A percentile compares a stretch with the other conserved stretches of the same genome.
phyloP scores from a whole-genome alignment of 1,140 invertebrate genomes.

The Psilanteris sp. region DNA sequence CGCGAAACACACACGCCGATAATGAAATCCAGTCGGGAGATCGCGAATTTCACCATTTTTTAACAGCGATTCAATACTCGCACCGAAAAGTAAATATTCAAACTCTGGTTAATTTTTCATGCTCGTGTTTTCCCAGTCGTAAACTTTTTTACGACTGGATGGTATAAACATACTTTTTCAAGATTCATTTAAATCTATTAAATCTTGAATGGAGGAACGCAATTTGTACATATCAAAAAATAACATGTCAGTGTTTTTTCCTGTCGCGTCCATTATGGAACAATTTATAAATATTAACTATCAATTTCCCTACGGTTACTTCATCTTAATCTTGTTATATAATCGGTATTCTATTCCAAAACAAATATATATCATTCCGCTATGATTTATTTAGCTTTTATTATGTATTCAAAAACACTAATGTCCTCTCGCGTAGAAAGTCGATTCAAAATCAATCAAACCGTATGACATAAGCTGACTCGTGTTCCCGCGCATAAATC shows the following conservation, averaged over 20 bases:
- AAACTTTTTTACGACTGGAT: too few species aligned
- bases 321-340: not conserved
- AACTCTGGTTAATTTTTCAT: too few species aligned
- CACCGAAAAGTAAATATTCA: too few species aligned
- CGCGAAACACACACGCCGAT: too few species aligned
- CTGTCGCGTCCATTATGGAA: constrained; percentile 15
- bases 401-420: constrained; percentile 36
- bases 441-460: constrained; percentile 60
- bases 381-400: constrained; percentile 55
- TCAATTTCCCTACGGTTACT: not conserved
- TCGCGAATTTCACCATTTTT: too few species aligned
- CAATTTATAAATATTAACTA: constrained; percentile 33
- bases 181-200: too few species aligned
- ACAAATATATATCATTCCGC: constrained; percentile 20
- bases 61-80: too few species aligned
- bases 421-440: constrained; percentile 51
- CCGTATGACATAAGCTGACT: constrained; percentile 55
- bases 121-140: too few species aligned
- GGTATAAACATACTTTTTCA: too few species aligned
- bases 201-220: not conserved
- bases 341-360: constrained; percentile 24
- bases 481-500: constrained; percentile 47
- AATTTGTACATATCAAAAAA: constrained; percentile 21
- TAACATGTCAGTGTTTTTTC: constrained; percentile 8
- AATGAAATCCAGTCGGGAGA: too few species aligned